These are phyloP conservation scores for Acleris laterana DNA, from an alignment of 2,888 invertebrate species.

Conservation along the genomic window DNA sequence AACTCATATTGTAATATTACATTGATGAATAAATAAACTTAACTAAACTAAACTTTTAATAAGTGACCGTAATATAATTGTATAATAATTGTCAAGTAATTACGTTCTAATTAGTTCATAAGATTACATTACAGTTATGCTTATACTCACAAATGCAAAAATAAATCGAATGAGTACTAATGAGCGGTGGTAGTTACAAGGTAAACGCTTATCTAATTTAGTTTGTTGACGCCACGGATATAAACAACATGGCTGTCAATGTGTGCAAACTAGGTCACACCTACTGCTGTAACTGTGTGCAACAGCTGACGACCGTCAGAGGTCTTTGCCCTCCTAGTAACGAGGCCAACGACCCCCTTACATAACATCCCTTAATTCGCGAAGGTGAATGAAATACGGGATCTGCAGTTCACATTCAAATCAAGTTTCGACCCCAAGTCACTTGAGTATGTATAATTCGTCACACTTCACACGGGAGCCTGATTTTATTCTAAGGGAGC, in stretches of 20 bases:
- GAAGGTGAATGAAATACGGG: conserved; percentile 47
- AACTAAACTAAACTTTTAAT: too few relatives aligned
- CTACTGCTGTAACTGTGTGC: conserved; percentile 58
- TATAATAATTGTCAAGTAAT: too few relatives aligned
- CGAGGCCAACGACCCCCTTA: conserved; percentile 59
- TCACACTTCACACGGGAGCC: not conserved
- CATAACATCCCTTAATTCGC: conserved; percentile 48
- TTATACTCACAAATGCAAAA: not conserved
- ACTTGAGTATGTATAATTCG: not conserved
- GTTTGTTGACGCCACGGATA: conserved; percentile 26
- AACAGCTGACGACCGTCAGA: conserved; percentile 62
- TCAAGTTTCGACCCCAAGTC: too few relatives aligned
- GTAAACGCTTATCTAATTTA: conserved; percentile 31
- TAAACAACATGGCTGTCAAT: conserved; percentile 43
- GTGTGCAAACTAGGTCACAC: conserved; percentile 64
- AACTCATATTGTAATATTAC: too few relatives aligned
- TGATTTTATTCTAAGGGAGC: not conserved
- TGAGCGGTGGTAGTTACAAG: conserved; percentile 33
- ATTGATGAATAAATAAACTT: too few relatives aligned
- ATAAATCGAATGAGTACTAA: conserved; percentile 20
- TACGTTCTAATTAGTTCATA: too few relatives aligned
- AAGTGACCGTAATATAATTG: too few relatives aligned
- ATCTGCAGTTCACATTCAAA: conserved; percentile 29
- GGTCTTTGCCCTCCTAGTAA: conserved; percentile 60
- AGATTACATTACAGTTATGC: not conserved